Evolutionary conservation across 2,113 vertebrate genomes (phyloP).

Genomic region (Acanthisitta chloris): DNA sequence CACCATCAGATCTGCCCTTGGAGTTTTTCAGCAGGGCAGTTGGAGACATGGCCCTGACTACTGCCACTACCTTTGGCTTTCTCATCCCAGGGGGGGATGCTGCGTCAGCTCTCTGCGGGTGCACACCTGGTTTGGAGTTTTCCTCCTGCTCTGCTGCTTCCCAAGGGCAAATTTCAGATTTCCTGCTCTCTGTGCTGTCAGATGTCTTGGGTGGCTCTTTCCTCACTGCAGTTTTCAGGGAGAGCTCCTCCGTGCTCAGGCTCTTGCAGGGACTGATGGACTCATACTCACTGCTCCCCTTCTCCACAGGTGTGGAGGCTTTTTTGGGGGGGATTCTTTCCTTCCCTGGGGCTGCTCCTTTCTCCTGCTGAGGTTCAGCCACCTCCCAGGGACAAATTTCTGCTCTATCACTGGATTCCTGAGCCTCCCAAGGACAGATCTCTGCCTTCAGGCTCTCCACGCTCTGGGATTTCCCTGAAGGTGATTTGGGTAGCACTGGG

Average conservation of each 20-base stretch:
- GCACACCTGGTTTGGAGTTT: conserved; percentile 33
- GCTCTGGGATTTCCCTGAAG: too few relatives aligned
- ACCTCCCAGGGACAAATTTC: conserved; percentile 70
- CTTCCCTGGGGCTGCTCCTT: not conserved
- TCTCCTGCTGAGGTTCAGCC: not conserved
- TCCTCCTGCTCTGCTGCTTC: conserved; percentile 45
- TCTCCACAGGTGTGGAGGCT: not conserved
- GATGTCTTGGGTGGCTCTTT: not conserved
- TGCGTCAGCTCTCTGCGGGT: not conserved
- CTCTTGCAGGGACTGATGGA: conserved; percentile 39
- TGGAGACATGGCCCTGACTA: rapidly evolving
- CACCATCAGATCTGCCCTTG: not conserved
- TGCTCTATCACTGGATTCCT: conserved; percentile 11
- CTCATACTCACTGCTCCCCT: not conserved
- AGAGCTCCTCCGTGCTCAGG: not conserved
- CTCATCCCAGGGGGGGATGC: rapidly evolving
- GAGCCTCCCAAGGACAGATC: too few relatives aligned
- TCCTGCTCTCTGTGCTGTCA: not conserved
- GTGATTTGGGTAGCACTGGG: too few relatives aligned
- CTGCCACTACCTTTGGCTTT: not conserved
- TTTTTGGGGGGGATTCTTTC: not conserved
- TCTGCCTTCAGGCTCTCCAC: too few relatives aligned
- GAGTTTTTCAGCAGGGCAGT: not conserved
- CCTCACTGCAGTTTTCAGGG: not conserved
- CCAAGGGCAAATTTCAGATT: conserved; percentile 52